Evolutionary conservation across 1,140 invertebrate species (phyloP).

Genomic region (Nasonia giraulti): DNA sequence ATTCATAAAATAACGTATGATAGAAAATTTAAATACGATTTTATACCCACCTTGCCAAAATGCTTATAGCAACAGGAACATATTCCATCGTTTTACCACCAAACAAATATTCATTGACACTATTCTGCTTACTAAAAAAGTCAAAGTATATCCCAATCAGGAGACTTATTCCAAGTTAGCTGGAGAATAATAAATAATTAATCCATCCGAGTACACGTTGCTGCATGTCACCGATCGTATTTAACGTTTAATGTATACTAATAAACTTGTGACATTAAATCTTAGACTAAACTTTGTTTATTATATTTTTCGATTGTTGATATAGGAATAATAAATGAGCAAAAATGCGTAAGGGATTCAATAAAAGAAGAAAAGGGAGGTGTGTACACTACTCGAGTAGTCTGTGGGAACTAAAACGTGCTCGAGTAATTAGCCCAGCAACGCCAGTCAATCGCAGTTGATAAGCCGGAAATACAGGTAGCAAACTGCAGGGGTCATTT

Average conservation of each 20-base stretch:
- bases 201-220: conserved; percentile 69
- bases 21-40: conserved; percentile 37
- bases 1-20: conserved; percentile 9
- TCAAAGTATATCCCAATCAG: conserved; percentile 88
- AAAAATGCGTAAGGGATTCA: too few species aligned
- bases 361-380: too few species aligned
- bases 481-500: too few species aligned
- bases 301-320: too few species aligned
- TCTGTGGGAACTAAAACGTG: too few species aligned
- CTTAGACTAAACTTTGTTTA: too few species aligned
- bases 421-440: too few species aligned
- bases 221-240: background rate
- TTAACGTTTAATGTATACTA: background rate
- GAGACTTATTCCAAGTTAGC: conserved; percentile 81
- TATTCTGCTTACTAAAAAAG: conserved; percentile 85
- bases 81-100: conserved; percentile 87
- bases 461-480: too few species aligned
- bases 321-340: too few species aligned
- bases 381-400: too few species aligned
- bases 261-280: too few species aligned
- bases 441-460: too few species aligned
- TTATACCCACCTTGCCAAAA: conserved; percentile 80
- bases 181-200: conserved; percentile 82
- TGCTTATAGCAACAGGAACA: conserved; percentile 87
- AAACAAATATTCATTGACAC: conserved; percentile 86